Evolutionary conservation across 53 echinoderm and acorn worm genomes (phyloP), one percentile per base, ranked within the genome.

Genomic region (Luidia sarsii): DNA sequence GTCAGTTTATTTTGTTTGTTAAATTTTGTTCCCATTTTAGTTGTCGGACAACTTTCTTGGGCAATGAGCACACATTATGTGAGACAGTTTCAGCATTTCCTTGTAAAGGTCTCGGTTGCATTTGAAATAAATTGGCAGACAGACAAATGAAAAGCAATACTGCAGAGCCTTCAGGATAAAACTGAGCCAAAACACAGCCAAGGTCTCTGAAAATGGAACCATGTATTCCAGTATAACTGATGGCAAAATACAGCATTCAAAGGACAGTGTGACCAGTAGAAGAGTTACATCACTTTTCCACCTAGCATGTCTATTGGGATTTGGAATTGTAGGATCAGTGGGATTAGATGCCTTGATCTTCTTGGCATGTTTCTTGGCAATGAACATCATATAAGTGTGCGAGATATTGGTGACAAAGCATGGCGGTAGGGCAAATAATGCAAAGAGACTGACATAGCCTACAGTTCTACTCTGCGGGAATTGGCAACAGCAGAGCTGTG

Each of bases 351-450:
- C 31, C 30, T 41, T 16, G 7, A 60, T 75, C 27, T 59, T 39
- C 14, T 60, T 75, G 7, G 30, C 18, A 9, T 75, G 75, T 75
- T 41, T 39, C 15, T 24, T 27, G 7, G 75, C 75, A 38, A 75
- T 59, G 9, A 46, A 8, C n/a, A 39, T 4, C 43, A 75, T 75
- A n/a, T 43, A 41, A 16, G 0, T 3, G 14, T 59, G 39, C n/a
- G 59, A 28, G 3, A 18, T 1, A 27, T 27, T 2, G 8, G 41
- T 29, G 15, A 41, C 11, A 39, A 29, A 3, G 41, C 29, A 41
- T 18, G 75, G 75, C 33, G n/a, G 0, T 5, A 43, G 8, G 29
- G 35, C 41, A 18, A 75, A 30, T 18, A 31, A 0, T 7, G 2
- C 20, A 37, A 27, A 13, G 19, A 53, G 7, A 15, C 41, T 25